Evolutionary conservation across 2,113 vertebrate genomes (phyloP), one percentile per base, ranked within the genome.

Genomic region (Larimichthys crocea): DNA sequence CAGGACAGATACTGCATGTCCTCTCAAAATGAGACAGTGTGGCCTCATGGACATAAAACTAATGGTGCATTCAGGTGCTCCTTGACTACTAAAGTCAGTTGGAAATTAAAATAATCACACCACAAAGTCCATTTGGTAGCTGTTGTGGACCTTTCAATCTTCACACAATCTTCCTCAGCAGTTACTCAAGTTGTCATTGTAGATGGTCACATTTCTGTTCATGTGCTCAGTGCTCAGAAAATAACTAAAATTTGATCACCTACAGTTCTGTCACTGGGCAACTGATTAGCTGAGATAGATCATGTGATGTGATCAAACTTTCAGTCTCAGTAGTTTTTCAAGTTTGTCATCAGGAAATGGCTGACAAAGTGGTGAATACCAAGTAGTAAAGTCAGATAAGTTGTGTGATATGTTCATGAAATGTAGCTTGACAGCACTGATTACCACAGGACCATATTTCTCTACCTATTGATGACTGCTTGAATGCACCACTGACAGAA

Each of bases 341-440:
- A 76, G 66, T 71, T 50, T 35, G 53, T 71, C 35, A 68, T 17
- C 69, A 69, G 40, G 62, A 74, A 46, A 76, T 52, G 63, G 62
- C 56, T 8, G 48, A 74, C 22, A 44, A 22, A 67, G 61, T 56
- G 56, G 63, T n/a, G 26, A 42, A 50, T 29, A 64, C 40, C 2
- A 26, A 35, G 56, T 3, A 46, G 71, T 26, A 46, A 81, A 61
- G 46, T 52, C 57, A 62, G 48, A 20, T 20, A n/a, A 24, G 42
- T 50, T 19, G 7, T 20, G 53, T n/a, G 7, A 73, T 61, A 61
- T 31, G 53, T 46, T 55, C 10, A 64, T 65, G 67, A 78, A 52
- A 64, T 65, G 72, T 31, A 35, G 62, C 55, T 20, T 15, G 26
- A 11, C 29, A 69, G 64, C 55, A 74, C 62, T 12, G 67, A 62